These are phyloP conservation scores for Limnothrissa miodon DNA, from an alignment of 2,113 vertebrate species.

Conservation along the genomic window DNA sequence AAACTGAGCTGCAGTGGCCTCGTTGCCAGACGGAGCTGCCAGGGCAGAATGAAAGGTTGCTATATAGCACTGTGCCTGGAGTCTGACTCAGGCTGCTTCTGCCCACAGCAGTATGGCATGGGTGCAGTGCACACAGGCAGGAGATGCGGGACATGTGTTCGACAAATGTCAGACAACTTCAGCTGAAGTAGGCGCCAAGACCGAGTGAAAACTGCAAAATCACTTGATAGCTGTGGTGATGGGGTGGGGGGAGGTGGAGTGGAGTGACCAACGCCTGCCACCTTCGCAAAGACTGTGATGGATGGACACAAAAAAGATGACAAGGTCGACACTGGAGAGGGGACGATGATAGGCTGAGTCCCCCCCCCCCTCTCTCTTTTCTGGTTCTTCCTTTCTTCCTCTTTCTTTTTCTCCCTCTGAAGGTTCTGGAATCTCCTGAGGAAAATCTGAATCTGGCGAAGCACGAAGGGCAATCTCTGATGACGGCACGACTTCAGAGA, in stretches of 20 bases:
- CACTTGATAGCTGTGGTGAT: not conserved
- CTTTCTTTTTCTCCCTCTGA: not conserved
- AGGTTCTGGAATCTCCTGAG: not conserved
- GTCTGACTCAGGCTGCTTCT: not conserved
- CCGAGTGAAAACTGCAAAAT: not conserved
- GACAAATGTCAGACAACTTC: not conserved
- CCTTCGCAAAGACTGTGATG: not conserved
- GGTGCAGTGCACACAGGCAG: not conserved
- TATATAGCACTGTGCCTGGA: no score
- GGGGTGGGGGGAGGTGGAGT: not conserved
- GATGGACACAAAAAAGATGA: not conserved
- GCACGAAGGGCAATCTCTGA: conserved; percentile 42
- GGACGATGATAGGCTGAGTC: not conserved
- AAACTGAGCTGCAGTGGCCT: no score
- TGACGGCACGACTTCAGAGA: conserved; percentile 41
- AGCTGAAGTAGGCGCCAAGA: not conserved
- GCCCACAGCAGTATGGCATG: not conserved
- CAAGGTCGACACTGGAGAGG: not conserved
- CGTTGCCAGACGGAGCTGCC: no score
- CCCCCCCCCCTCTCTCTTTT: not conserved
- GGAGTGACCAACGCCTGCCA: not conserved
- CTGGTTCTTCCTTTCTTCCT: not conserved
- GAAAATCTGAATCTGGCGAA: not conserved
- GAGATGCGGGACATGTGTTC: not conserved
- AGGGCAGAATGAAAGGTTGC: no score